These are phyloP conservation scores for Merodon equestris DNA, from an alignment of 2,888 invertebrate genomes.

Conservation along the genomic window DNA sequence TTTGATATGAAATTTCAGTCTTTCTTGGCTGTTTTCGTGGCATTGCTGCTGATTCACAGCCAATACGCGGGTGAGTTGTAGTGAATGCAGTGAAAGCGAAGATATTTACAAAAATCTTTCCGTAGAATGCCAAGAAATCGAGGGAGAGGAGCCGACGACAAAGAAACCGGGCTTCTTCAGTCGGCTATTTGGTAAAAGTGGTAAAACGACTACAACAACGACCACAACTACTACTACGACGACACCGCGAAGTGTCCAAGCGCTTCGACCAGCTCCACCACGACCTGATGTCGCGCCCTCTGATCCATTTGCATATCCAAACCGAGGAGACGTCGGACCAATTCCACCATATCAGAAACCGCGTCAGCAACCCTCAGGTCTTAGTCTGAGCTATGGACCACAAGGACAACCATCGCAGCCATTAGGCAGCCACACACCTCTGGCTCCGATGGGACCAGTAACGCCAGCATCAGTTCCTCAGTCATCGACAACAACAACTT, in stretches of 20 bases:
- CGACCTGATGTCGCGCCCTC: slow-evolving; percentile 12
- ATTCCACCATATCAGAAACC: slow-evolving; percentile 73
- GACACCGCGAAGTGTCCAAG: slow-evolving; percentile 25
- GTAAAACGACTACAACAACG: slow-evolving; percentile 38
- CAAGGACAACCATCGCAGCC: slow-evolving; percentile 52
- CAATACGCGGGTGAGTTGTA: slow-evolving; percentile 34
- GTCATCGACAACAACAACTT: slow-evolving; percentile 66
- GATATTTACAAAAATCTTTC: background rate
- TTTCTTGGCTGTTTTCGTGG: slow-evolving; percentile 25
- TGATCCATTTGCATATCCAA: slow-evolving; percentile 29
- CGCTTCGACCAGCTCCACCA: slow-evolving; percentile 8
- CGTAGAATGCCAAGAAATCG: slow-evolving; percentile 43
- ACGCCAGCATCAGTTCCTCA: slow-evolving; percentile 33
- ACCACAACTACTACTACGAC: slow-evolving; percentile 47
- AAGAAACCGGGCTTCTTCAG: slow-evolving; percentile 61
- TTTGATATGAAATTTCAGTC: slow-evolving; percentile 43
- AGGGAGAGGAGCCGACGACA: slow-evolving; percentile 47
- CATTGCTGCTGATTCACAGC: slow-evolving; percentile 39
- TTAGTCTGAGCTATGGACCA: slow-evolving; percentile 74
- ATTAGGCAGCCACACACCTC: slow-evolving; percentile 52
- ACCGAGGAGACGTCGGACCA: slow-evolving; percentile 34
- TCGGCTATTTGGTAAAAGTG: slow-evolving; percentile 47
- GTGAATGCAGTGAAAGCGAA: background rate
- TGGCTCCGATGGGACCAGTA: slow-evolving; percentile 71
- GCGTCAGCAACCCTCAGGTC: slow-evolving; percentile 74